Evolutionary conservation across 1,140 invertebrate genomes (phyloP).

Genomic region (Cephus cinctus): DNA sequence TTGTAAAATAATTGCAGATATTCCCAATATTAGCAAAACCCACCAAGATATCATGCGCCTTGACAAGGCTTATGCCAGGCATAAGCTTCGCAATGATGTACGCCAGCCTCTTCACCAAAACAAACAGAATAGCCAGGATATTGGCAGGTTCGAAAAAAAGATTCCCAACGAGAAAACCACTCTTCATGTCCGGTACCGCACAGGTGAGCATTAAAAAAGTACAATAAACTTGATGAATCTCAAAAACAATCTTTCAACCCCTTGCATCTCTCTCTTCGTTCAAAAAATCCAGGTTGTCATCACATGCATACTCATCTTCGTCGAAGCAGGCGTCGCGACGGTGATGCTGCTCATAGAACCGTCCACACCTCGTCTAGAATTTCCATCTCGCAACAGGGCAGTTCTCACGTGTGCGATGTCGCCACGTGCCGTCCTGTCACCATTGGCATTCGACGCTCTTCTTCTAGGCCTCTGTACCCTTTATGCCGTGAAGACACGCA

Average conservation of each 20-base stretch:
- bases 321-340: conserved; percentile 70
- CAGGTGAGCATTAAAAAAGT: conserved; percentile 39
- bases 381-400: conserved; percentile 58
- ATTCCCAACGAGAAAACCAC: conserved; percentile 77
- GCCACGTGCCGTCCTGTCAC: conserved; percentile 68
- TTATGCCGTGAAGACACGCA: conserved; percentile 83
- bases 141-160: conserved; percentile 79
- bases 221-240: background rate
- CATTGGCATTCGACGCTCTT: conserved; percentile 78
- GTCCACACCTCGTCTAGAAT: conserved; percentile 63
- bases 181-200: conserved; percentile 60
- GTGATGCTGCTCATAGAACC: conserved; percentile 71
- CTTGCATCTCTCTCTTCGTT: no score
- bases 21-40: conserved; percentile 76
- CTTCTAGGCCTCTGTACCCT: conserved; percentile 78
- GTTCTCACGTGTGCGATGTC: conserved; percentile 72
- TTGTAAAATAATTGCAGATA: conserved; percentile 35
- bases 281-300: conserved; percentile 68
- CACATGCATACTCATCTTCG: conserved; percentile 64
- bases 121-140: conserved; percentile 82
- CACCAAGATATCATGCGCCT: conserved; percentile 64
- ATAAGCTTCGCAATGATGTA: conserved; percentile 84
- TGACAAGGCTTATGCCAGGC: conserved; percentile 70
- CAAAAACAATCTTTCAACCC: no score
- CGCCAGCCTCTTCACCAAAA: conserved; percentile 80